Base-by-base conservation (phyloP, 2,797 vertebrate genomes). In the Platyrinchus mystaceus region DNA sequence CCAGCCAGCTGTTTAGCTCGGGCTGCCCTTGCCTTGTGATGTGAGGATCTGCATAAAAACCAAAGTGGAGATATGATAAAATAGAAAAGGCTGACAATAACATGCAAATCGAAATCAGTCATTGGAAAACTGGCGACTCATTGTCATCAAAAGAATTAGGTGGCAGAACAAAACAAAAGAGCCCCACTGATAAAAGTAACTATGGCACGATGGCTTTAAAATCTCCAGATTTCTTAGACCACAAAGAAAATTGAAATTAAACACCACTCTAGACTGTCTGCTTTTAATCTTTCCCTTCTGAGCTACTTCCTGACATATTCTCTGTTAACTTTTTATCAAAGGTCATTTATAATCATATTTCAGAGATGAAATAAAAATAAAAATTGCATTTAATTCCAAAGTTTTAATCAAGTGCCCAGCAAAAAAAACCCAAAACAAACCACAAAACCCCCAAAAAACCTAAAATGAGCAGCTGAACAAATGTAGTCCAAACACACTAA, bases 81-180 rank as follows among this genome's bases (percentile, higher is more conserved):
- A 91, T 96, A 92, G 93, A 96, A 96, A 97, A 97, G 95, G 86
- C 95, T 96, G 95, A 97, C 97, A 97, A 98, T 98, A 97, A 97
- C 94, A 97, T 97, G 97, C 97, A 98, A 98, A 97, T 97, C 93
- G 79, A 95, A 97, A 97, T 96, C 97, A 97, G 94, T 93, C 96
- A 96, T 82, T 97, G 97, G 97, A 96, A 97, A 98, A 96, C 96
- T 92, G 95, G 95, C 86, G 96, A 95, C 95, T 97, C 97, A 95
- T 97, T 98, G 96, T 92, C 96, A 97, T 97, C 96, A 96, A 93
- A 98, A 98, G 98, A 98, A 98, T 98, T 97, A 98, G 98, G 97
- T 98, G 98, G 98, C 97, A 96, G 96, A 98, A 95, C 95, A 97
- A 98, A 98, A 98, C 97, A 98, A 98, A 97, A 95, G 94, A 91